Evolutionary conservation across 2,888 invertebrate species (phyloP), one percentile per base, ranked within the genome.

Genomic region (Cerceris ruficornis): DNA sequence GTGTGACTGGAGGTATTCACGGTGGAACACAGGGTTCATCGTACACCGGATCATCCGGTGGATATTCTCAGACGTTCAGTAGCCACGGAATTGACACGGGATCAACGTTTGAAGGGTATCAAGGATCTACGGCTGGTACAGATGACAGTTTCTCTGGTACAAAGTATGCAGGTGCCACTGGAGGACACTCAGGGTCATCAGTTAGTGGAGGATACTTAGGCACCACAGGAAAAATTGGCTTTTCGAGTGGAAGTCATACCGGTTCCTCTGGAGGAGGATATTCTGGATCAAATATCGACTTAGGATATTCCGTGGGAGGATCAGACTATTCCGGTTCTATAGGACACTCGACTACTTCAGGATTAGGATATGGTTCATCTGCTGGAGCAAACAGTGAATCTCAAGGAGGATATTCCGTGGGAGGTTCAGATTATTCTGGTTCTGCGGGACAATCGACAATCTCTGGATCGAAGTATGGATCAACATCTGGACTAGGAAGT

Each of bases 201-300:
- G 9, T n/a, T 41, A 50, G 11, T 39, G 64, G 41, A 39, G 72
- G 39, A 41, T 77, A 81, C 59, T 13, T 6, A 54, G 64, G 69
- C 7, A 54, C 50, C 15, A 13, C 72, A 43, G 69, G 55, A 55
- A 70, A 57, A 64, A 78, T 69, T 28, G 81, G 58, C 13, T 58
- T 69, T 39, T 39, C 65, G 0, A 15, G 9, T 8, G 60, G 50
- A 7, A n/a, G 15, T 46, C 58, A 75, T 28, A 57, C 17, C 41
- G 70, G 73, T 28, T 65, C 61, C 58, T 54, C 68, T 1, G 78
- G 59, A 71, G 52, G 14, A 14, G 46, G 60, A 15, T 46, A 46
- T 46, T 8, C 46, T 46, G 46, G 46, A 11, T 4, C 46, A 8
- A 46, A 8, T 1, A 6, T 46, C 11, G 46, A 11, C 8, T 60